Base-by-base conservation (phyloP, 2,888 invertebrate genomes). In the Oscheius sp. region DNA sequence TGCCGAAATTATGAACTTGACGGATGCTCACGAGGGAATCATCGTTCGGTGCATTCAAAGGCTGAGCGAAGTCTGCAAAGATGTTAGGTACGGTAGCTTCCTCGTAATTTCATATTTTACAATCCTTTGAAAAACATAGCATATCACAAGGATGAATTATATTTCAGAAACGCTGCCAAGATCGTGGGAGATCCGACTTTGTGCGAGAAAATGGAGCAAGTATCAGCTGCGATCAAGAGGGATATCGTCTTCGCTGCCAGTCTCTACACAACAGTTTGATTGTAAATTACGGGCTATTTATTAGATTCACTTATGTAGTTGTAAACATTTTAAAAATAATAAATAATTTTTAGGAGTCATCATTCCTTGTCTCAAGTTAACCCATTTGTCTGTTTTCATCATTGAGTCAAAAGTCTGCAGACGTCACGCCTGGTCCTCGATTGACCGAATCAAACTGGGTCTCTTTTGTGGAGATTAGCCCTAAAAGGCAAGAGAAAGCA, bases 171-270 rank as follows among this genome's bases (percentile, higher is more conserved):
- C 81, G 96, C 96, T 0, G 95, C 96, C 0, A 91, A 92, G 72
- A 92, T 94, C 34, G 93, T 96, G 71, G 97, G 97, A 0, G 94
- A 97, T 88, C 93, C 95, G 0, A 92, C 92, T 12, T 89, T 98
- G 2, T 92, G 92, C 84, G 91, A 91, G 73, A 97, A 96, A 89
- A 96, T 97, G 94, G 93, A 95, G 87, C 93, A 94, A 87, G 84
- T 84, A 8, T 94, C 94, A 0, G 91, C 91, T 2, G 92, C 93
- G 48, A 96, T 98, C 75, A 95, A 96, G 87, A 90, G 98, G 70
- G 97, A 97, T 87, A 97, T 98, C 84, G 97, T 98, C 0, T 98
- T 98, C 87, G 94, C 96, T 25, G 95, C 95, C 33, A 96, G 95
- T 88, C 90, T 98, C 50, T 98, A 98, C 86, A 61, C 61, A n/a